Percentiles rank a stretch among this genome's conserved stretches.
These are phyloP conservation scores for Nycticryphes semicollaris DNA, from an alignment of 2,113 vertebrate species.

Conservation along the genomic window DNA sequence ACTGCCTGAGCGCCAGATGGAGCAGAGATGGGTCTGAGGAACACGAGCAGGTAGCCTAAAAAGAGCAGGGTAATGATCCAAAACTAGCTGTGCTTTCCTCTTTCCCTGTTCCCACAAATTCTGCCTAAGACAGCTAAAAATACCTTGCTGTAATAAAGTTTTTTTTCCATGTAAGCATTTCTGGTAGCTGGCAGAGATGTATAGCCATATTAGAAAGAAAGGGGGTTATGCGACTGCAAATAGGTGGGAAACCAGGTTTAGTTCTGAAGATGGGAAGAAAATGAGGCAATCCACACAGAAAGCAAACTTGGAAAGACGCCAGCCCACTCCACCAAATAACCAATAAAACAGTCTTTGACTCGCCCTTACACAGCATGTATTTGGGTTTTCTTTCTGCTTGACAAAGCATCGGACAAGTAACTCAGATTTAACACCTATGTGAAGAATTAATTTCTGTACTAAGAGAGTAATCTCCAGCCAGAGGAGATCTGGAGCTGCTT, in stretches of 20 bases:
- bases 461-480: background rate
- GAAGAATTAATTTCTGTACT: background rate
- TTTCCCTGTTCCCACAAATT: background rate
- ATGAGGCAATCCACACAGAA: background rate
- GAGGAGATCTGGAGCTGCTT: background rate
- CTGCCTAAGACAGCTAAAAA: constrained; percentile 26
- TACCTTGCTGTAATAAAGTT: background rate
- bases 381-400: background rate
- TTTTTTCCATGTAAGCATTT: background rate
- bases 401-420: background rate
- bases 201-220: background rate
- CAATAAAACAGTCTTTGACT: background rate
- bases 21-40: background rate
- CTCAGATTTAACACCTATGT: background rate
- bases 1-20: background rate
- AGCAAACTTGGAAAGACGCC: background rate
- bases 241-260: background rate
- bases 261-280: background rate
- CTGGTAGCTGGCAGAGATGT: background rate
- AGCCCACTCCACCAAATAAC: background rate
- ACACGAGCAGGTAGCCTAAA: background rate
- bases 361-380: background rate
- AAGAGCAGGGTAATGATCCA: background rate
- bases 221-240: background rate
- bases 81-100: background rate